phyloP scores from a whole-genome alignment of 1,140 invertebrate genomes.

The Bombyx mandarina region DNA sequence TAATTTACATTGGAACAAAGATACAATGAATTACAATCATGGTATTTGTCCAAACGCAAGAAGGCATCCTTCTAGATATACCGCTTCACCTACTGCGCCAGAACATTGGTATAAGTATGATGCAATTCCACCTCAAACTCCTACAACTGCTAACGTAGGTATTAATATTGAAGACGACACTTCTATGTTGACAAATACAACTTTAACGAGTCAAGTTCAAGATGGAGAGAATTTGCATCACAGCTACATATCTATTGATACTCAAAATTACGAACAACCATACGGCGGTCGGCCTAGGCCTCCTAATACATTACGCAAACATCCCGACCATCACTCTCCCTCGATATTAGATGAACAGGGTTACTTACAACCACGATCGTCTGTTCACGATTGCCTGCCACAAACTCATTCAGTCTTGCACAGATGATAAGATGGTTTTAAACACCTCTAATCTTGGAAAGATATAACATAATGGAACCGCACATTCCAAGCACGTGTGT shows the following conservation, averaged over 20 bases:
- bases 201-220: slow-evolving; percentile 64
- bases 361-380: slow-evolving; percentile 66
- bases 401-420: slow-evolving; percentile 60
- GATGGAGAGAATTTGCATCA: slow-evolving; percentile 65
- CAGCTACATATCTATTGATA: slow-evolving; percentile 69
- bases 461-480: slow-evolving; percentile 60
- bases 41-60: slow-evolving; percentile 60
- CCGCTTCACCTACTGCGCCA: slow-evolving; percentile 67
- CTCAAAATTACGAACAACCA: slow-evolving; percentile 67
- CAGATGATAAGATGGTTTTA: slow-evolving; percentile 56
- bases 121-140: slow-evolving; percentile 65
- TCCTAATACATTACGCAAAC: slow-evolving; percentile 54
- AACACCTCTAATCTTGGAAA: slow-evolving; percentile 49
- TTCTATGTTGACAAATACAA: slow-evolving; percentile 68
- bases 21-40: slow-evolving; percentile 61
- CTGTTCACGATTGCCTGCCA: slow-evolving; percentile 61
- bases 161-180: slow-evolving; percentile 62
- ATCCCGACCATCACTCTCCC: slow-evolving; percentile 48
- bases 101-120: slow-evolving; percentile 71
- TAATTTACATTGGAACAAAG: slow-evolving; percentile 70
- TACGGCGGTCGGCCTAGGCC: slow-evolving; percentile 56
- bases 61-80: slow-evolving; percentile 64
- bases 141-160: slow-evolving; percentile 39
- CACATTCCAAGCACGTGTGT: slow-evolving; percentile 65
- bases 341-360: slow-evolving; percentile 67